Evolutionary conservation across 1,140 invertebrate species (phyloP).

Genomic region (Pseudomyrmex gracilis): DNA sequence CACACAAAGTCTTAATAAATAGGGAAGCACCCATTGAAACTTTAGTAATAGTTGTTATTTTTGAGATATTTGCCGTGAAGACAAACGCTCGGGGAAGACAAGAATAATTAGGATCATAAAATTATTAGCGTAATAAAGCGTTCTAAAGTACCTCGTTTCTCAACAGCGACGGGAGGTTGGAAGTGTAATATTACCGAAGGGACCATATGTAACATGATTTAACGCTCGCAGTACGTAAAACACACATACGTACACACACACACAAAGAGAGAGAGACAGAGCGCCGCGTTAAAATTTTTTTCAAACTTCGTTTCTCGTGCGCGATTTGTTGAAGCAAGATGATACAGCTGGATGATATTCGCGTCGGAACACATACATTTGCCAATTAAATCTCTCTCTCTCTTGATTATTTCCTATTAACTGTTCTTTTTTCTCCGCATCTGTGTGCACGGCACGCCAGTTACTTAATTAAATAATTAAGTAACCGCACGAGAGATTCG

Average conservation of each 20-base stretch:
- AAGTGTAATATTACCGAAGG: constrained; percentile 56
- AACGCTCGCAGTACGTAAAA: neutral
- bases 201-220: constrained; percentile 38
- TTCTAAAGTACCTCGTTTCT: constrained; percentile 46
- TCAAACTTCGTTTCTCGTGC: constrained; percentile 1
- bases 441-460: neutral
- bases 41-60: constrained; percentile 35
- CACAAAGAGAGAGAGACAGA: neutral
- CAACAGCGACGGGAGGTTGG: constrained; percentile 35
- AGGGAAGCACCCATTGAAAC: neutral
- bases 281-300: constrained; percentile 1
- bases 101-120: constrained; percentile 54
- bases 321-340: constrained; percentile 26
- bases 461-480: constrained; percentile 53
- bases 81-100: constrained; percentile 28
- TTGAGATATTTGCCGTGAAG: constrained; percentile 26
- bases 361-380: neutral
- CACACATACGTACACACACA: neutral
- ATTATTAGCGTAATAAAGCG: constrained; percentile 52
- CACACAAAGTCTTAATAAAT: too few relatives aligned
- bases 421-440: constrained; percentile 18
- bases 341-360: constrained; percentile 13
- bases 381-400: constrained; percentile 35
- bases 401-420: constrained; percentile 32
- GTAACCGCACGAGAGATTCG: constrained; percentile 19